Evolutionary conservation across 2,113 vertebrate genomes (phyloP), one percentile per base, ranked within the genome.

Genomic region (Sphaerodactylus townsendi): DNA sequence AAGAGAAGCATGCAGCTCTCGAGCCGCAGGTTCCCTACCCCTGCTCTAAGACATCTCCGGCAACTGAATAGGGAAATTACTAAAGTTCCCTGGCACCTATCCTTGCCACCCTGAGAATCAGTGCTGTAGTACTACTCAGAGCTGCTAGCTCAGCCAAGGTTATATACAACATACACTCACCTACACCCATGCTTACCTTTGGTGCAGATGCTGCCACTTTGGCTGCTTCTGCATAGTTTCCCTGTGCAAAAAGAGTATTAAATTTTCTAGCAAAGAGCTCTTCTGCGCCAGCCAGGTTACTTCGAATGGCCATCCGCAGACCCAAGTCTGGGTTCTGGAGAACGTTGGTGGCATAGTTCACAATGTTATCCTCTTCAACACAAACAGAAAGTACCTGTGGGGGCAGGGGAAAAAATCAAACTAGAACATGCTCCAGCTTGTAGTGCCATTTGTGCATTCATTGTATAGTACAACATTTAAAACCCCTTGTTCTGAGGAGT

Each of bases 321-420:
- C 97, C 98, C 35, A 99, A 92, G 86, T 99, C 98, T 9, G 98
- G 97, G 91, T 99, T 99, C 94, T 98, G 98, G 76, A 99, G 96
- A 83, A 98, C 97, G 1, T 93, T 98, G 0, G 97, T 97, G 88
- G 96, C 96, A 1, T 99, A 99, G 90, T 97, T 98, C 84, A 99
- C 97, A n/a, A 98, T 97, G 86, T 98, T 98, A 86, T 98, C 98
- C 94, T 99, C 98, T 86, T 99, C 98, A 17, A 99, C 97, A 91
- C 98, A 98, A 17, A 99, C 97, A 1, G 98, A 98, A 85, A 99
- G 95, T 62, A 99, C 98, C 98, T 99, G 71, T 5, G 87, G 44
- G 87, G 8, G 82, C 79, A 73, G 77, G 7, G 2, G 30, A 11
- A 19, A 41, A 0, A 3, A 48, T 28, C 25, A 62, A 28, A 62